Conservation (phyloP, 2,888 invertebrate species). For the Tenthredo mesomela region DNA sequence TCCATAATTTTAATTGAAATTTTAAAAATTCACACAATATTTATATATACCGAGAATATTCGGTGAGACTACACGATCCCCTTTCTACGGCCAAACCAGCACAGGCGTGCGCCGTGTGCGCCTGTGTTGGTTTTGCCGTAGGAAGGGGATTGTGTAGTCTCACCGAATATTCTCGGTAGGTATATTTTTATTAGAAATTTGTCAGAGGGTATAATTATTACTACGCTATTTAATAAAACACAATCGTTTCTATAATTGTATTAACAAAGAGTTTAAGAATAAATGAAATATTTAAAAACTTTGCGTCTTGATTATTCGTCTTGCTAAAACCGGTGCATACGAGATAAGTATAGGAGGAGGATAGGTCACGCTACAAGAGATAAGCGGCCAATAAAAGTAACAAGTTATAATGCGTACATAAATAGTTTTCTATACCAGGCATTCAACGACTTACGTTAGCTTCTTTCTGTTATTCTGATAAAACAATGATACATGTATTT, state of each 20-base stretch:
- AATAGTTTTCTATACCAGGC: neutral
- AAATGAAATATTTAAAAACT: conserved; percentile 25
- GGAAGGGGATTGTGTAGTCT: too few species aligned
- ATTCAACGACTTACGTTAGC: neutral
- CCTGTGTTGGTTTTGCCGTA: too few species aligned
- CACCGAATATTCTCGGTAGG: too few species aligned
- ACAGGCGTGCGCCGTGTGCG: too few species aligned
- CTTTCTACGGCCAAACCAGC: too few species aligned
- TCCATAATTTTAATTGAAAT: neutral
- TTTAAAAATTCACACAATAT: neutral
- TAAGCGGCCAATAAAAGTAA: neutral
- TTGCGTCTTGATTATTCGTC: neutral
- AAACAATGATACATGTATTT: neutral
- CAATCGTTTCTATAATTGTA: neutral
- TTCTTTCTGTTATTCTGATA: neutral
- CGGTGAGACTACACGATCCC: too few species aligned
- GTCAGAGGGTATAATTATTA: neutral
- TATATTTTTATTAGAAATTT: too few species aligned
- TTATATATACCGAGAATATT: too few species aligned
- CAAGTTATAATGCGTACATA: neutral
- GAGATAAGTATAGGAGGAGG: conserved; percentile 7
- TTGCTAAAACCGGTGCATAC: neutral
- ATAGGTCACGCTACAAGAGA: conserved; percentile 26
- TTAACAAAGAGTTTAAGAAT: conserved; percentile 37
- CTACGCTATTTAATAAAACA: neutral